Conservation (phyloP, 92 coral and sea anemone genomes). For the Hydrozoanthus gracilis region DNA sequence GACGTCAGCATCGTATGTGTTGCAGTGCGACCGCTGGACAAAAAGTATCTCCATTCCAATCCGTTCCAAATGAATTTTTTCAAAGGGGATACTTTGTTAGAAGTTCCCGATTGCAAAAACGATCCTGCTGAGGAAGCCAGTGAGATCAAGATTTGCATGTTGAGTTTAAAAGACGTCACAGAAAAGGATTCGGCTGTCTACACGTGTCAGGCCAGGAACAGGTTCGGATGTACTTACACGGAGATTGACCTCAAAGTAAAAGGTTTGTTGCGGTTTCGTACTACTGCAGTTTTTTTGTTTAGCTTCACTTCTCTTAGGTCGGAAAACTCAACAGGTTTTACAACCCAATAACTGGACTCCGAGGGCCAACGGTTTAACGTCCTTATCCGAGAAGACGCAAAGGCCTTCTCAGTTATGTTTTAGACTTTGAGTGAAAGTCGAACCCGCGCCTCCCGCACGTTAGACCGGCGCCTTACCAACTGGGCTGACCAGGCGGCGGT, state of each 20-base stretch:
- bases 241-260: neutral
- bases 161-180: slow-evolving; percentile 13
- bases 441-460: no score
- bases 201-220: slow-evolving; percentile 21
- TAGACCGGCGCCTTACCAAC: no score
- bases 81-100: neutral
- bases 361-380: no score
- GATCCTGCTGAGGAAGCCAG: slow-evolving; percentile 2
- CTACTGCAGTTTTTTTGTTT: no score
- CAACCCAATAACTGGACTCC: no score
- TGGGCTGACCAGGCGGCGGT: no score
- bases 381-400: no score
- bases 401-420: no score
- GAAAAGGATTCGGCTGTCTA: slow-evolving; percentile 24
- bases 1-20: slow-evolving; percentile 38
- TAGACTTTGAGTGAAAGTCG: no score
- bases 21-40: slow-evolving; percentile 32
- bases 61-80: slow-evolving; percentile 28
- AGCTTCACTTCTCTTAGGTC: no score
- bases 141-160: slow-evolving; percentile 25
- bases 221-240: slow-evolving; percentile 22
- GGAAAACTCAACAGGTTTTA: no score
- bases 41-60: neutral
- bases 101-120: slow-evolving; percentile 6
- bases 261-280: slow-evolving; percentile 1